phyloP scores from a whole-genome alignment of 1,140 invertebrate species.

The Littorina saxatilis region DNA sequence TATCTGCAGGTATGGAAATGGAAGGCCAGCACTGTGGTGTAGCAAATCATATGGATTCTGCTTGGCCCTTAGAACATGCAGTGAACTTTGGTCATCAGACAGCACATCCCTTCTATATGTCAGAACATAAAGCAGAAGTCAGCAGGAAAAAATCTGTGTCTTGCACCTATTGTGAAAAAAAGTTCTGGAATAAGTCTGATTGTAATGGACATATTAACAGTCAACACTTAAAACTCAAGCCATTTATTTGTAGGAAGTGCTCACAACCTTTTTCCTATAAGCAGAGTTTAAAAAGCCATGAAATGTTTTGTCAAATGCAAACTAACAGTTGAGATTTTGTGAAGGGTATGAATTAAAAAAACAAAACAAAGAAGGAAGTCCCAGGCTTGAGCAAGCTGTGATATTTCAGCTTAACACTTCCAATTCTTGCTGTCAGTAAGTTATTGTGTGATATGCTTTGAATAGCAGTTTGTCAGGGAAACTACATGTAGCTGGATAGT shows the following conservation, averaged over 20 bases:
- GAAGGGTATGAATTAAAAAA: too few species aligned
- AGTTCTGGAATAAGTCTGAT: slow-evolving; percentile 39
- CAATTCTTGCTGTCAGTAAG: too few species aligned
- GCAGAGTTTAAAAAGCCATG: slow-evolving; percentile 39
- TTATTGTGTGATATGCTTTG: too few species aligned
- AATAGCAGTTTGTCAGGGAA: too few species aligned
- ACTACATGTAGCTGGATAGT: too few species aligned
- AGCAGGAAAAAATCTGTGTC: slow-evolving; percentile 23
- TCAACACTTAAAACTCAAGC: slow-evolving; percentile 43
- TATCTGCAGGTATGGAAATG: slow-evolving; percentile 7
- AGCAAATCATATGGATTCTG: background rate
- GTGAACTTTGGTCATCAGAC: background rate
- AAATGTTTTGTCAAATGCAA: slow-evolving; percentile 36
- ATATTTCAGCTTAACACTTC: background rate
- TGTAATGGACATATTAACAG: slow-evolving; percentile 45
- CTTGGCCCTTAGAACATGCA: background rate
- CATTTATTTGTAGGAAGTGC: slow-evolving; percentile 38
- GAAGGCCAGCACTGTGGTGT: background rate
- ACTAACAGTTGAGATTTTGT: too few species aligned
- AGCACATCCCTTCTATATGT: background rate
- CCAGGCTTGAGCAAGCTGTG: background rate
- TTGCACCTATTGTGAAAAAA: slow-evolving; percentile 37
- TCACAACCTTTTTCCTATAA: slow-evolving; percentile 40
- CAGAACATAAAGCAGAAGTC: background rate
- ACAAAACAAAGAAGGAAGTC: background rate